A percentile compares a stretch with the other conserved stretches of the same genome.
These are phyloP conservation scores for Theropithecus gelada DNA, from an alignment of 2,113 vertebrate species.

Conservation along the genomic window DNA sequence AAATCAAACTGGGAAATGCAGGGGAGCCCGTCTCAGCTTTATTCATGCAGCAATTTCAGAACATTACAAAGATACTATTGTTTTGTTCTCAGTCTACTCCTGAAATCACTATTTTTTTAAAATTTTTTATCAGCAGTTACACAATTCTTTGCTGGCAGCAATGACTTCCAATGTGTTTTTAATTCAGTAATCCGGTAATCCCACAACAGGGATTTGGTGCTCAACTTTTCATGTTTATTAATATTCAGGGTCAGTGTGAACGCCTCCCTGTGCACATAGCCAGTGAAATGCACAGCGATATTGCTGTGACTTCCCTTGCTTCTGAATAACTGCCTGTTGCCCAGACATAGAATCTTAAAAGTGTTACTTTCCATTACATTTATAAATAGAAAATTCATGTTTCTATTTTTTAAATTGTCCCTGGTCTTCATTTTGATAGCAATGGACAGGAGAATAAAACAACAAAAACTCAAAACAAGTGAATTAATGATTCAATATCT, in stretches of 20 bases:
- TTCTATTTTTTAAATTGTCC: not conserved
- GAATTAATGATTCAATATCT: not conserved
- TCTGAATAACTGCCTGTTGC: not conserved
- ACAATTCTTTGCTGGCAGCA: constrained; percentile 47
- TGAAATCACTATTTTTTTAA: constrained; percentile 23
- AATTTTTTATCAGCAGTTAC: constrained; percentile 16
- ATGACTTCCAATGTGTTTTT: not conserved
- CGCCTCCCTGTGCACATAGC: not conserved
- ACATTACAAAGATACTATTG: constrained; percentile 38
- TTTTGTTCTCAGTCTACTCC: constrained; percentile 45
- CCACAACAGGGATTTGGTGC: not conserved
- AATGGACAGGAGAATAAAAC: not conserved
- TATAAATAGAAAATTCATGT: not conserved
- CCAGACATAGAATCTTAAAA: not conserved
- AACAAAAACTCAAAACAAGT: not conserved
- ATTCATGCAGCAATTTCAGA: not conserved
- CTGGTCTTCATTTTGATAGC: not conserved
- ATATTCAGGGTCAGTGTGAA: not conserved
- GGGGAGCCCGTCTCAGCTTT: not conserved
- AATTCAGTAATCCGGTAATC: constrained; percentile 45
- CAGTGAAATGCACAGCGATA: accelerated
- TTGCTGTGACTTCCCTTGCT: not conserved
- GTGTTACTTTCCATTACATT: not conserved
- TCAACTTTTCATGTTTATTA: not conserved
- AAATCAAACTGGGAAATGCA: constrained; percentile 63